Evolutionary conservation across 2,113 vertebrate species (phyloP), one percentile per base, ranked within the genome.

Genomic region (Bagarius yarrelli): DNA sequence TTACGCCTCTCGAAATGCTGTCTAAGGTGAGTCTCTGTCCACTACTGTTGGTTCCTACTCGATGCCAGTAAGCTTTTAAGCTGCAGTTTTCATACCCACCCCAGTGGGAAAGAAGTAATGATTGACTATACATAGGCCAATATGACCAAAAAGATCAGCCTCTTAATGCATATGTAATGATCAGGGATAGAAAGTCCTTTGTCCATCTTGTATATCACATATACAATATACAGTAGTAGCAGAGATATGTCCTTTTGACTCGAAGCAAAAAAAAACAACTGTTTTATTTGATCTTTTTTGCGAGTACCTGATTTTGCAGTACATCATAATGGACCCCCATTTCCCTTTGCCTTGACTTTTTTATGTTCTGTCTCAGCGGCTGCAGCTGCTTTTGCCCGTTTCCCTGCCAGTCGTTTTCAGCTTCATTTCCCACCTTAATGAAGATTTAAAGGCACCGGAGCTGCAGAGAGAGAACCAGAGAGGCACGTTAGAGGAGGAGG

Each of bases 381-480:
- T 90, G 91, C 91, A 92, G 91, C 91, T 93, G 91, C 91, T 92
- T 91, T 90, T 84, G 90, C 89, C 87, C 89, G 83, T 93, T 89
- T 87, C 81, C 89, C 90, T 90, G 90, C 89, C 91, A 91, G 88
- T 93, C 88, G 89, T 93, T 93, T 93, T 93, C 89, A 90, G 91
- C 92, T 93, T 93, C 92, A 93, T 93, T 93, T 94, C 90, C 87
- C 86, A 60, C 86, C 83, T 88, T 94, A 94, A 94, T 93, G 91
- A 94, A 93, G 92, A 93, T 93, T 93, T 92, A 93, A 91, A 93
- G 90, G 87, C 90, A 88, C 86, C 61, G 19, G 85, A 80, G 86
- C 86, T 85, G 86, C 21, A 52, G 60, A 44, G 60, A 44, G 14
- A 79, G 61, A 76, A 79, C 71, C 52, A 74, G 32, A 34, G 75